Conservation (phyloP, 2,113 vertebrate species). For the Prunella himalayana region DNA sequence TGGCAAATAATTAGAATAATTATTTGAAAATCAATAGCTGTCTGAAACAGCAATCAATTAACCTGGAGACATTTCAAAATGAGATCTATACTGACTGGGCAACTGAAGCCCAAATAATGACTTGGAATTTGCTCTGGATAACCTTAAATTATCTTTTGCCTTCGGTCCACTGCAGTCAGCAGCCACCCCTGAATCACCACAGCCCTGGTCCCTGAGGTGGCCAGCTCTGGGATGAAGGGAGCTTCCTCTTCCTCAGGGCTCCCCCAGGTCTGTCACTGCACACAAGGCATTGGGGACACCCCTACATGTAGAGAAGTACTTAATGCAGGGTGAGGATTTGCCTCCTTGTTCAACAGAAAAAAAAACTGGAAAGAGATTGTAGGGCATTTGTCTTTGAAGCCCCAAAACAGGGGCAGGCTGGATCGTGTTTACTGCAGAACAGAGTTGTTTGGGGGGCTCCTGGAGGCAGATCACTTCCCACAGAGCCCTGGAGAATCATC, state of each 20-base stretch:
- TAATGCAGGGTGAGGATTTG: neutral
- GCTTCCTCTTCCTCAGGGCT: neutral
- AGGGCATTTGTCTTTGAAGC: neutral
- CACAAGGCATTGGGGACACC: neutral
- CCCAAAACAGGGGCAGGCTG: neutral
- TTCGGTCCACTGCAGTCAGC: neutral
- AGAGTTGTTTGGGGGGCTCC: neutral
- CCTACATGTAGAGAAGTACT: neutral
- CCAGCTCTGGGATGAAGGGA: neutral
- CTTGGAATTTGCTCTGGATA: neutral
- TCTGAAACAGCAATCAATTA: conserved; percentile 13
- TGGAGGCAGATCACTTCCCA: neutral
- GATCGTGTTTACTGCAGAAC: neutral
- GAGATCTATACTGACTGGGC: neutral
- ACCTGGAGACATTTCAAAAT: neutral
- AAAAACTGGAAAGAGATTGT: neutral
- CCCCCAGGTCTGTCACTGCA: neutral
- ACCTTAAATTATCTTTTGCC: neutral
- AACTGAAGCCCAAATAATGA: neutral
- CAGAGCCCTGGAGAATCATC: neutral
- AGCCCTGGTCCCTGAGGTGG: neutral
- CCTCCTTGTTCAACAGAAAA: neutral
- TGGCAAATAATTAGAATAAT: conserved; percentile 25
- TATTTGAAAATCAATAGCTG: conserved; percentile 38
- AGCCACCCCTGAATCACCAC: neutral